Evolutionary conservation across 1,140 invertebrate species (phyloP).

Genomic region (Vollenhovia emeryi): DNA sequence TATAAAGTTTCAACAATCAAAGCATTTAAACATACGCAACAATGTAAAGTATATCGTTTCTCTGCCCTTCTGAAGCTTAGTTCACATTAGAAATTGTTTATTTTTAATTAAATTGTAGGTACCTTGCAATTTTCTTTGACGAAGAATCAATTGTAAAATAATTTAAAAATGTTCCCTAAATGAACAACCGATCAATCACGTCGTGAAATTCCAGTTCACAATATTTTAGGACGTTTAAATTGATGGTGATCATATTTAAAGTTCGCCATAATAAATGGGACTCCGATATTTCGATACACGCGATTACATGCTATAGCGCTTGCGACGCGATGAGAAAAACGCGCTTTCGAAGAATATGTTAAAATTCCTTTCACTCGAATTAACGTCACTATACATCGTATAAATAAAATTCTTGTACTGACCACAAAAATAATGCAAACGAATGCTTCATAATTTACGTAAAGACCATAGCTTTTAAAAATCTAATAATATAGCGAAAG

Average conservation of each 20-base stretch:
- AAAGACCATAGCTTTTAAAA: neutral
- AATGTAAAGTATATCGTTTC: neutral
- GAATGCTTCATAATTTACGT: neutral
- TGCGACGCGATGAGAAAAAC: neutral
- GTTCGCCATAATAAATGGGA: neutral
- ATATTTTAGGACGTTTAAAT: conserved; percentile 49
- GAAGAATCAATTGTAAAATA: neutral
- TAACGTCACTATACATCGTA: neutral
- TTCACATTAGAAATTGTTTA: neutral
- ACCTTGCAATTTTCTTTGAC: neutral
- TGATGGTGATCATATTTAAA: conserved; percentile 34
- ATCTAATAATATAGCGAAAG: neutral
- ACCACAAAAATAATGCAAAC: neutral
- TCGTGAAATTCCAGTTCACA: neutral
- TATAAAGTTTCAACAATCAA: neutral
- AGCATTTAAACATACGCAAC: neutral
- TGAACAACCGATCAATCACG: neutral
- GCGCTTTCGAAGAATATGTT: neutral
- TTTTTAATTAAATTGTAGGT: neutral
- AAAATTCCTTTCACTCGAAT: neutral
- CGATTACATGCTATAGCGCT: neutral
- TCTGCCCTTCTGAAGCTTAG: neutral
- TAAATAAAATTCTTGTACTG: neutral
- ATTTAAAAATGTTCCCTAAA: neutral
- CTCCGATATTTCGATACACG: neutral